A percentile compares a stretch with the other conserved stretches of the same genome.
Conservation (phyloP, 2,888 invertebrate genomes). For the Xestia c-nigrum region DNA sequence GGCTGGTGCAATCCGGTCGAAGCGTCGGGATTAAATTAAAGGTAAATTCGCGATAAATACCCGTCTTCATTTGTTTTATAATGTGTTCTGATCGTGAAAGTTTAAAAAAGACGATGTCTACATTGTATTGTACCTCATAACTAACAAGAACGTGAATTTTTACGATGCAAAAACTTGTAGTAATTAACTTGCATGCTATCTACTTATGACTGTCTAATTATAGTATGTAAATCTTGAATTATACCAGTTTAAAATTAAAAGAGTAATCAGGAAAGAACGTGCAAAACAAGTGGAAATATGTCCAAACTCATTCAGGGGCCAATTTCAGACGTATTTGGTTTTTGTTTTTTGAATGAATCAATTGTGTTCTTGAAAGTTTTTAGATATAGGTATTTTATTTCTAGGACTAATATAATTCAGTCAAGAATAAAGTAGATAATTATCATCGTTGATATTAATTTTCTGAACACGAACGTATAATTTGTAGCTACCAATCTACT, state of each 20-base stretch:
- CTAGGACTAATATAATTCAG: not conserved
- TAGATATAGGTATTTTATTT: not conserved
- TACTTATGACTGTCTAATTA: not conserved
- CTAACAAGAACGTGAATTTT: slow-evolving; percentile 24
- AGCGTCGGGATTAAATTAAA: too few species aligned
- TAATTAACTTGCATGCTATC: not conserved
- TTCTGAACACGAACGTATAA: slow-evolving; percentile 60
- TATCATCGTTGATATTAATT: slow-evolving; percentile 9
- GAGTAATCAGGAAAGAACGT: too few species aligned
- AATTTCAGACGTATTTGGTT: not conserved
- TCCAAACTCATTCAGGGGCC: too few species aligned
- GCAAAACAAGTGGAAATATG: too few species aligned
- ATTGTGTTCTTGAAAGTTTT: not conserved
- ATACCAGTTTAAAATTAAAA: not conserved
- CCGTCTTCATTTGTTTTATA: too few species aligned
- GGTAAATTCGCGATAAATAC: too few species aligned
- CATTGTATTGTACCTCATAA: not conserved
- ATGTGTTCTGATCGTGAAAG: too few species aligned
- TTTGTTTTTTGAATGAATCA: not conserved
- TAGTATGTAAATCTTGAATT: not conserved
- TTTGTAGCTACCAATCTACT: not conserved
- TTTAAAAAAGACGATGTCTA: too few species aligned
- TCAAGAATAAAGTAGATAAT: not conserved
- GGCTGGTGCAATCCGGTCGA: too few species aligned
- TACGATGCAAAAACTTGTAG: slow-evolving; percentile 19